Conservation (phyloP, 2,113 vertebrate species). For the Pachypanchax playfairii region DNA sequence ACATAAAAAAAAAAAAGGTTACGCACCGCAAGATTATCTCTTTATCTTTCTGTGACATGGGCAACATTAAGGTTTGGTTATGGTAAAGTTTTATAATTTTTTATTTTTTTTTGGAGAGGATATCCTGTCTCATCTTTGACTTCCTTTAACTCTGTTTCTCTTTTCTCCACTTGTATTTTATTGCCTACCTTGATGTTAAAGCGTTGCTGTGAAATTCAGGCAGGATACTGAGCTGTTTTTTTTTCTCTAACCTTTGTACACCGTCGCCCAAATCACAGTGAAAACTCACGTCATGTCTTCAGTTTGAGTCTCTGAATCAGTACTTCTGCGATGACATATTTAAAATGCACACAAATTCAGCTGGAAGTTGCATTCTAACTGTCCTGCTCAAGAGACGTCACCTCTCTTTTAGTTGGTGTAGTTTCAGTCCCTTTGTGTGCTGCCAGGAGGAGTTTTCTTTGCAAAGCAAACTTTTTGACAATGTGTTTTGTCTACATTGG, state of each 20-base stretch:
- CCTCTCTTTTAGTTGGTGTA: too few relatives aligned
- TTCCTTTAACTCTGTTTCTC: constrained; percentile 25
- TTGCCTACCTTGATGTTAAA: not conserved
- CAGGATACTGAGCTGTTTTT: constrained; percentile 53
- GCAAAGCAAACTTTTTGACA: constrained; percentile 13
- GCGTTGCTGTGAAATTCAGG: constrained; percentile 26
- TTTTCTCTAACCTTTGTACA: constrained; percentile 19
- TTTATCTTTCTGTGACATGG: not conserved
- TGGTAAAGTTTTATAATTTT: not conserved
- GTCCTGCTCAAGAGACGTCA: too few relatives aligned
- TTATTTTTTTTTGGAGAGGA: constrained; percentile 1
- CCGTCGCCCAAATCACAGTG: not conserved
- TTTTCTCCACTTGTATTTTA: constrained; percentile 10
- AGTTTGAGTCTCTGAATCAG: too few relatives aligned
- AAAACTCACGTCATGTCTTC: too few relatives aligned
- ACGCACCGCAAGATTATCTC: not conserved
- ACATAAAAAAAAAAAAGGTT: too few relatives aligned
- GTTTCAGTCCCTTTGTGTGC: not conserved
- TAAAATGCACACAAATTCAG: too few relatives aligned
- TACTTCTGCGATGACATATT: too few relatives aligned
- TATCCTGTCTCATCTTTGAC: constrained; percentile 41
- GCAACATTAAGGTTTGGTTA: not conserved
- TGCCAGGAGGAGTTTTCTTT: not conserved
- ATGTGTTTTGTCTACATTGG: constrained; percentile 11
- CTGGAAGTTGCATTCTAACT: too few relatives aligned